Evolutionary conservation across 2,797 vertebrate species (phyloP), one percentile per base, ranked within the genome.

Genomic region (Cuniculus paca): DNA sequence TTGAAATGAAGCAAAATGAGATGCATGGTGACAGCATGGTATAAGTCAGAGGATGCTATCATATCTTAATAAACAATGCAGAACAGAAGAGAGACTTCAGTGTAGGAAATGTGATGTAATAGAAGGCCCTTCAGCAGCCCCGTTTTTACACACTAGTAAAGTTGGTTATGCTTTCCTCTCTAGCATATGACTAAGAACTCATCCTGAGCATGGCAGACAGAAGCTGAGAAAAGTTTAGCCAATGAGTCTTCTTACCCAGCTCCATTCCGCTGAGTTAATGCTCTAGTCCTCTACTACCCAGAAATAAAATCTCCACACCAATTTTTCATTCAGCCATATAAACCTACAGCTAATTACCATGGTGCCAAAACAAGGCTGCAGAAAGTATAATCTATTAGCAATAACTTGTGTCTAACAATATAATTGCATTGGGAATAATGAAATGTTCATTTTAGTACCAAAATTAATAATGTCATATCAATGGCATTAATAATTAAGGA

Each of bases 401-500:
- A 97, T 97, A 97, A 96, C 94, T 96, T 96, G 92, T 96, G 93
- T 97, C 97, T 98, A 96, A 97, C 91, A 97, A 95, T 95, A 97
- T 97, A 97, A 97, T 97, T 97, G 95, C 96, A 96, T 97, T 85
- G 94, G 87, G 93, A 97, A 97, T 97, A 97, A 97, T 98, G 91
- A 97, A 97, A 97, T 97, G 96, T 88, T 97, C 97, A 90, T 94
- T 97, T 97, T 96, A 96, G 90, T 92, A 96, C 90, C 91, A 95
- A 97, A 97, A 97, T 97, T 98, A 97, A 97, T 97, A 96, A 97
- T 95, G 95, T 95, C 91, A 94, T 97, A 97, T 97, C 97, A 97
- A 95, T 97, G 94, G 68, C 93, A 97, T 98, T 97, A 98, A 98
- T 97, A 97, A 97, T 98, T 97, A 97, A 98, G 95, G 93, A 96